Base-by-base conservation (phyloP, 2,888 invertebrate genomes). In the Pomacea canaliculata region DNA sequence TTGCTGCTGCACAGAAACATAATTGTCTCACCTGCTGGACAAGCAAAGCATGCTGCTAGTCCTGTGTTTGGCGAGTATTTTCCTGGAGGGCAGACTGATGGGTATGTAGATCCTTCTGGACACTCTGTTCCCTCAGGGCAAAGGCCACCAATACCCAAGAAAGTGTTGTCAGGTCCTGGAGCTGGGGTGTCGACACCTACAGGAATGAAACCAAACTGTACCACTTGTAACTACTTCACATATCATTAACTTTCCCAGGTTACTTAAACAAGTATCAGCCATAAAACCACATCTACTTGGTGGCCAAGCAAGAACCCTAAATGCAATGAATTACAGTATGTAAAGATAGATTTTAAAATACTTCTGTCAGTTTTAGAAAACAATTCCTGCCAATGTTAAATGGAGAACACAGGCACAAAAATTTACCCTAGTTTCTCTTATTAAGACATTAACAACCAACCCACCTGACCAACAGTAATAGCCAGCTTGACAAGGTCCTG, bases 51-150 rank as follows among this genome's bases (percentile, higher is more conserved):
- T 16, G 78, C 67, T 4, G 84, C 77, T 70, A 81, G 81, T 18
- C 83, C 85, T 9, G 63, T 75, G 18, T 83, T 77, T 3, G 87
- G 86, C 23, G 87, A 76, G 77, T 87, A 87, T n/a, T 81, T 81
- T 46, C 88, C 87, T 16, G 86, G 83, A 10, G 70, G 59, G 80
- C 88, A 86, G 9, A 84, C 83, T 37, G 78, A 70, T 18, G 84
- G 86, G 71, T 80, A 85, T 62, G 85, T 80, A 18, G 87, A 85
- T 73, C 83, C 83, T n/a, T 71, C 71, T 23, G 88, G 88, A 81
- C 88, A 85, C 70, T 87, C 84, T 19, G 75, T 83, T 0, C 90
- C 90, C 46, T 87, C 82, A n/a, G 88, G 85, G 80, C 90, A 90
- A 19, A 77, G 74, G 51, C 85, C 88, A 23, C 89, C 89, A 9